Evolutionary conservation across 1,140 invertebrate species (phyloP).

Genomic region (Drosophila ogumai): DNA sequence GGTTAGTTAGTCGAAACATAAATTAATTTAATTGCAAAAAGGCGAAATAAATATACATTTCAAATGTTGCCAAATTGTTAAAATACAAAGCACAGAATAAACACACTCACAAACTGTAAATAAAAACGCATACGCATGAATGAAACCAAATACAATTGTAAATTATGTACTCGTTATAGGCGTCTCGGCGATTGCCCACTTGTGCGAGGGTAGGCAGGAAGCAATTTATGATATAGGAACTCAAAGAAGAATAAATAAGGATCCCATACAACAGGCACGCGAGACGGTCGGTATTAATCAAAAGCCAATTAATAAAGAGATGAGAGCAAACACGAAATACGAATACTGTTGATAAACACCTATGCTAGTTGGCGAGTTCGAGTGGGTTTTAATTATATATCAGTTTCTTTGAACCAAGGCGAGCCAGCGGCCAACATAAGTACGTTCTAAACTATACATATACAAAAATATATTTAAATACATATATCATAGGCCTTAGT

Average conservation of each 20-base stretch:
- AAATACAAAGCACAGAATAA: constrained; percentile 21
- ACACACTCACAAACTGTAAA: constrained; percentile 24
- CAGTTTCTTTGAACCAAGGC: constrained; percentile 17
- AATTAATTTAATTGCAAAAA: constrained; percentile 45
- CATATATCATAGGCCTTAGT: constrained; percentile 80
- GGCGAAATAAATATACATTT: constrained; percentile 24
- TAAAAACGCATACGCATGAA: constrained; percentile 36
- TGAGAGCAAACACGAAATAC: constrained; percentile 6
- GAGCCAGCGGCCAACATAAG: constrained; percentile 44
- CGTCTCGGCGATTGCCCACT: constrained; percentile 46
- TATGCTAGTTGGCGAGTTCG: constrained; percentile 27
- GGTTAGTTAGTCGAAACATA: constrained; percentile 43
- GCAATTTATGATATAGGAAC: constrained; percentile 23
- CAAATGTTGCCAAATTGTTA: constrained; percentile 63
- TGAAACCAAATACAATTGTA: constrained; percentile 63
- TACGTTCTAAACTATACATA: constrained; percentile 53
- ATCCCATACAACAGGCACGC: constrained; percentile 1
- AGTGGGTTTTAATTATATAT: constrained; percentile 44
- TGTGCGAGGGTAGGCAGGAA: constrained; percentile 25
- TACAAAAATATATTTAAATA: constrained; percentile 50
- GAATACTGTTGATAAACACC: constrained; percentile 30
- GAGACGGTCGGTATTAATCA: constrained; percentile 31
- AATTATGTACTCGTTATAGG: constrained; percentile 75
- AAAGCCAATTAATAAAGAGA: constrained; percentile 32
- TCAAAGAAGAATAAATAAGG: background rate